Conservation (phyloP, 1,140 invertebrate genomes). For the Bombus affinis region DNA sequence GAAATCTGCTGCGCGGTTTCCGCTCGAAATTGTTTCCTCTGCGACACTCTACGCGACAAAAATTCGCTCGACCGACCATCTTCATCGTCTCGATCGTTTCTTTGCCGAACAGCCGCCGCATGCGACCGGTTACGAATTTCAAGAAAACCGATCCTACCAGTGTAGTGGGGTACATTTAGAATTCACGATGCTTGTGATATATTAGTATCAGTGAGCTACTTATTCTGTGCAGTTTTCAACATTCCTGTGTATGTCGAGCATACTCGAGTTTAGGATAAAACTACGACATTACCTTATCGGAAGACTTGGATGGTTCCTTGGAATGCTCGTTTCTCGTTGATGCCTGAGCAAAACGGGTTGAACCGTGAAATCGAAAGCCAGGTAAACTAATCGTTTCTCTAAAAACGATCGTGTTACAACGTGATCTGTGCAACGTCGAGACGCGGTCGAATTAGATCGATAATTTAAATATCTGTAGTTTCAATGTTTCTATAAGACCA, state of each 20-base stretch:
- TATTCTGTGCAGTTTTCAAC: no score
- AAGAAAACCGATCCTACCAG: background rate
- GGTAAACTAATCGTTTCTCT: background rate
- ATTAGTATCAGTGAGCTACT: background rate
- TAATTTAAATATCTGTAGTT: background rate
- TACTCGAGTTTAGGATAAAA: background rate
- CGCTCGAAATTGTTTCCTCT: conserved; percentile 41
- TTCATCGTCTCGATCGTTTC: background rate
- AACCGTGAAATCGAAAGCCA: background rate
- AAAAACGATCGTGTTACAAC: background rate
- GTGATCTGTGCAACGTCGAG: background rate
- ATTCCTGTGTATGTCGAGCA: background rate
- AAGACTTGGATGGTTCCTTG: background rate
- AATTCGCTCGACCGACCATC: conserved; percentile 2
- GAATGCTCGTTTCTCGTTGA: conserved; percentile 6
- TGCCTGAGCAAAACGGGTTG: conserved; percentile 4
- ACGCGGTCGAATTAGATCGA: background rate
- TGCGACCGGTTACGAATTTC: background rate
- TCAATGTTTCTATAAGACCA: background rate
- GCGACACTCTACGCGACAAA: background rate
- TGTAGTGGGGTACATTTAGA: background rate
- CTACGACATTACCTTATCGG: background rate
- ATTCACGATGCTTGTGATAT: background rate
- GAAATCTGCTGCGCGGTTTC: conserved; percentile 60
- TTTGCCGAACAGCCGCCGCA: background rate